phyloP scores from a whole-genome alignment of 2,888 invertebrate species.

The Rotaria sp. region DNA sequence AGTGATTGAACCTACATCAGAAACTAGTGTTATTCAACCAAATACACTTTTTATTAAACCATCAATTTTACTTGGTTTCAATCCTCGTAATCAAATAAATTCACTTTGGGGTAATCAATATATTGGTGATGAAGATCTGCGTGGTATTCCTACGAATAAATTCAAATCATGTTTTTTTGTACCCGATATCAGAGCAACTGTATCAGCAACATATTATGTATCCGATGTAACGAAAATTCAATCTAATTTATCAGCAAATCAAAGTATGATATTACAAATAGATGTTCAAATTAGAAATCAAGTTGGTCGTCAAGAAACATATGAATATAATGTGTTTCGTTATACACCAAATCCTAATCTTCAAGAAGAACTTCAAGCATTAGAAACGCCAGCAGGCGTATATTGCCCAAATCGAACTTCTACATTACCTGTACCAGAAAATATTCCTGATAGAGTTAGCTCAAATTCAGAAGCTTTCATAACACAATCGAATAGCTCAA shows the following conservation, averaged over 20 bases:
- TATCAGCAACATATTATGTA: not conserved
- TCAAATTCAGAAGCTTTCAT: not conserved
- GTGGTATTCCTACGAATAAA: slow-evolving; percentile 3
- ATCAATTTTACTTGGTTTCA: not conserved
- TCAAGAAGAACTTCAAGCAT: not conserved
- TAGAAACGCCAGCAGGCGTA: not conserved
- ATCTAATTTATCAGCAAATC: not conserved
- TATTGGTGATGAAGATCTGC: not conserved
- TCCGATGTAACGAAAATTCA: not conserved
- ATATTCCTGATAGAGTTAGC: not conserved
- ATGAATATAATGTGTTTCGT: slow-evolving; percentile 6
- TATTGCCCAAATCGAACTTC: not conserved
- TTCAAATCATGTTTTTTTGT: not conserved
- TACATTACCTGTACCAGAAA: not conserved
- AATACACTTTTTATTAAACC: not conserved
- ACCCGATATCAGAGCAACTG: not conserved
- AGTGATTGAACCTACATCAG: not conserved
- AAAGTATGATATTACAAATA: not conserved
- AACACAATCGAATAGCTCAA: not conserved
- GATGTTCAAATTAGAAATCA: not conserved
- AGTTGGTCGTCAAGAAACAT: not conserved
- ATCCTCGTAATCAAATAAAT: not conserved
- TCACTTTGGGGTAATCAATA: not conserved
- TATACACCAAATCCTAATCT: not conserved
- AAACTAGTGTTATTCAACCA: not conserved